Evolutionary conservation across 1,140 invertebrate species (phyloP), one percentile per base, ranked within the genome.

Genomic region (Probaryconus sp.): DNA sequence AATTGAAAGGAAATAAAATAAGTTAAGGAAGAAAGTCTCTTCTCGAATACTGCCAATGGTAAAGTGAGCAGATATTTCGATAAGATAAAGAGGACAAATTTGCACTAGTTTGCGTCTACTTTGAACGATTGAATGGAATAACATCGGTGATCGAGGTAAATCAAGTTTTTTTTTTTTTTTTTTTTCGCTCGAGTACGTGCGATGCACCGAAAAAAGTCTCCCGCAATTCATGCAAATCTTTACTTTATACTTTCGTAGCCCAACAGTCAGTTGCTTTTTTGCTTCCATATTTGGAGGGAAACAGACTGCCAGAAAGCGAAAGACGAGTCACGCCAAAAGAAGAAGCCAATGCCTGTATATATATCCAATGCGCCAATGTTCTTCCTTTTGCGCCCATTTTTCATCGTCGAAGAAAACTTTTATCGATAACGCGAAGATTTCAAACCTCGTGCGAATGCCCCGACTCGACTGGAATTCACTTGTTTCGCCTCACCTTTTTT

Each of bases 201-300:
- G 45, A 50, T 20, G 45, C 33, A 7, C 5, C 10, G 18, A 13
- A 37, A 37, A 37, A 24, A 17, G 17, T 51, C 11, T 10, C 17
- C 17, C 10, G 2, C n/a, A 63, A 42, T 50, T 63, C 26, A 63
- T 50, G 35, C 45, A 60, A 37, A 47, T 60, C 42, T 45, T 45
- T 24, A 14, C 30, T 60, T 60, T 45, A 38, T 60, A 26, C 42
- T 43, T 20, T 47, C 42, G 42, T 26, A 11, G 40, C 14, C 35
- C 13, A 26, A 47, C 30, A 33, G 18, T 45, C 21, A n/a, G 7
- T 21, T 24, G n/a, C 14, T 21, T 47, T 60, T 47, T 47, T 17
- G 30, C 18, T 13, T 1, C 30, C 30, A 35, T 50, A 35, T 60
- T 60, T 45, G 18, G 31, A 24, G 11, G 40, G 30, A 37, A 35